A percentile compares a stretch with the other conserved stretches of the same genome.
Conservation (phyloP, 2,113 vertebrate genomes). For the Notarius quadriscutis region DNA sequence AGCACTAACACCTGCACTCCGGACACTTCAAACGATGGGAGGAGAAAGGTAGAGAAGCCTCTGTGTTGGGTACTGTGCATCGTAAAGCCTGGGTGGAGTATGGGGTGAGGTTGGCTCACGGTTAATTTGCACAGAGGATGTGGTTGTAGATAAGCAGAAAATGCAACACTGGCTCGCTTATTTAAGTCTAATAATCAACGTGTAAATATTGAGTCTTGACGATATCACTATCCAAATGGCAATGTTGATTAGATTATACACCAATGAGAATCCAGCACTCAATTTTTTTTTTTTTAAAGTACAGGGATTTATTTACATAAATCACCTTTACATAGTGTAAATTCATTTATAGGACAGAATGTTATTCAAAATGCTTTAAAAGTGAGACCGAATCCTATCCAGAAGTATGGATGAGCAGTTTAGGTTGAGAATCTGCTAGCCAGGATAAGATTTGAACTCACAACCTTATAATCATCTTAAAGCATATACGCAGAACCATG, state of each 20-base stretch:
- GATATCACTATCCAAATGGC: neutral
- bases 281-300: neutral
- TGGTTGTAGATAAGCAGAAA: neutral
- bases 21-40: slow-evolving; percentile 42
- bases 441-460: neutral
- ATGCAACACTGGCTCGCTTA: neutral
- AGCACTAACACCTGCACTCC: slow-evolving; percentile 60
- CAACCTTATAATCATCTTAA: neutral
- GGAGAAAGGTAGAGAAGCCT: neutral
- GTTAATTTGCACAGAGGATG: neutral
- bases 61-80: slow-evolving; percentile 24
- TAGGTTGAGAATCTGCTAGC: neutral
- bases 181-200: neutral
- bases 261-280: neutral
- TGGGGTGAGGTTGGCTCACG: neutral
- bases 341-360: neutral
- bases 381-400: neutral
- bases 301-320: neutral
- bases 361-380: too few species aligned
- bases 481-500: too few species aligned
- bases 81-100: slow-evolving; percentile 23
- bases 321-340: too few species aligned
- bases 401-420: neutral
- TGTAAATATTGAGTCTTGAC: neutral
- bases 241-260: neutral